phyloP scores from a whole-genome alignment of 2,797 vertebrate species.

The Notoglanidium macrostoma region DNA sequence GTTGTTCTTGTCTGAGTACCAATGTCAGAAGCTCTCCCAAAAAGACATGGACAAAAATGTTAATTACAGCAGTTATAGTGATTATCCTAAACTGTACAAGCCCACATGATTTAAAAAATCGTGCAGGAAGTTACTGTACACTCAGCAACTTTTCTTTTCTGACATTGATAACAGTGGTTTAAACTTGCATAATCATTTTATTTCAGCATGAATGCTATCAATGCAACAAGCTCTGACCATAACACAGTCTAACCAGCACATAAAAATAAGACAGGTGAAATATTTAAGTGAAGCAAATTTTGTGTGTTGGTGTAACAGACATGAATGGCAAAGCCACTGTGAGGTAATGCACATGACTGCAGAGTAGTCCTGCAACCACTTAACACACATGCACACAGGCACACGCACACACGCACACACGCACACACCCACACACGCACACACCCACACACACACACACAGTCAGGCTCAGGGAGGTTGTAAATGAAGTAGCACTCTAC shows the following conservation, averaged over 20 bases:
- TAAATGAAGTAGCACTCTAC: not conserved
- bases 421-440: not conserved
- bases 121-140: not conserved
- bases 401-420: not conserved
- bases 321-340: not conserved
- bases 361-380: not conserved
- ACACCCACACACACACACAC: not conserved
- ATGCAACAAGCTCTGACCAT: not conserved
- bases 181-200: conserved; percentile 7
- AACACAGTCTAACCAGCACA: not conserved
- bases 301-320: not conserved
- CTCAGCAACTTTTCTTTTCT: not conserved
- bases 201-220: not conserved
- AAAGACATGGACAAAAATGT: not conserved
- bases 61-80: not conserved
- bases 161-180: not conserved
- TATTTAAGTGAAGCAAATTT: not conserved
- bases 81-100: not conserved
- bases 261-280: not conserved
- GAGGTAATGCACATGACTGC: not conserved
- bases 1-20: not conserved
- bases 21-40: not conserved
- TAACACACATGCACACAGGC: no score
- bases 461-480: not conserved
- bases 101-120: not conserved